Base-by-base conservation (phyloP, 2,113 vertebrate species). In the Ceyx melanurus region DNA sequence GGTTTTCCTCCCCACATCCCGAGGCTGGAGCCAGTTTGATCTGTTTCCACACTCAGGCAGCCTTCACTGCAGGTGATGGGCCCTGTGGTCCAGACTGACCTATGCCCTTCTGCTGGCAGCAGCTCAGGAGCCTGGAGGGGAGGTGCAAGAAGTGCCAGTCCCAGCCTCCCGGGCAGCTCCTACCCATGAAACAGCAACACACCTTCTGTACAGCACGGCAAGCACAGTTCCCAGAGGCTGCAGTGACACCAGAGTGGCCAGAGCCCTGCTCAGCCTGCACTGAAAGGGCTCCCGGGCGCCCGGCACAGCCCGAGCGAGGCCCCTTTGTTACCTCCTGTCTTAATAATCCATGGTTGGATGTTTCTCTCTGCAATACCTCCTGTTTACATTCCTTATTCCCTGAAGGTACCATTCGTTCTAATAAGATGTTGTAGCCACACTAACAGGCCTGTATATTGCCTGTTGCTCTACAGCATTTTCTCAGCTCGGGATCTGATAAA, bases 51-150 rank as follows among this genome's bases (percentile, higher is more conserved):
- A 28, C 40, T 50, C 58, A 8, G 0, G 2, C 17, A 33, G 75
- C 70, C 85, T n/a, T 43, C 25, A 2, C 33, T 1, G 0, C 0
- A 2, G 29, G 46, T 2, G 53, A 45, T 0, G 13, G 23, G 31
- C 29, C 25, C 65, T 2, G 15, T 0, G 21, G 20, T 8, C 19
- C 46, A 25, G 68, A 25, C 15, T 40, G 1, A 20, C 42, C 56
- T 0, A 25, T 0, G 5, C 31, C 5, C 37, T 4, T 23, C 40
- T n/a, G 25, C 4, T 1, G 28, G 5, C 17, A 25, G 62, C 80
- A 64, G 54, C 62, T 33, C 16, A 6, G 54, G 29, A 53, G 56
- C 53, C 15, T 35, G 12, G 23, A n/a, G 8, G 3, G 35, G 11
- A 3, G 2, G 15, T 0, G 2, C 29, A 25, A 9, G 1, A 11